Conservation (phyloP, 2,888 invertebrate genomes). For the Archips crataeganus region DNA sequence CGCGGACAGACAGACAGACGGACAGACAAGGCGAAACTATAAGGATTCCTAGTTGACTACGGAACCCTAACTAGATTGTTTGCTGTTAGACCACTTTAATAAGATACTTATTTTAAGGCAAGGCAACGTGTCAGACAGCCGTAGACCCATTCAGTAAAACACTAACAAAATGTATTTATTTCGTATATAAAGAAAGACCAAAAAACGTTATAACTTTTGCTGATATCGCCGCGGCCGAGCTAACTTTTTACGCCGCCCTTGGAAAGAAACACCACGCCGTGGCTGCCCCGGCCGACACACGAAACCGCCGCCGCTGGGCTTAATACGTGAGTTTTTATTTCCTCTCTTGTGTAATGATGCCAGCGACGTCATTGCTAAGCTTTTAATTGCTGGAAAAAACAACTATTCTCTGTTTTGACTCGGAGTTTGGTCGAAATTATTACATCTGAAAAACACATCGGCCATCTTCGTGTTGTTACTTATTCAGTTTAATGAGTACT, state of each 20-base stretch:
- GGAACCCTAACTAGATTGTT: too few species aligned
- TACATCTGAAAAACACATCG: neutral
- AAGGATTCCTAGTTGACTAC: too few species aligned
- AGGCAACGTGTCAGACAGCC: neutral
- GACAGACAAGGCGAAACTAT: too few species aligned
- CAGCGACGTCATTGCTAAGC: slow-evolving; percentile 8
- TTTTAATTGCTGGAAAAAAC: slow-evolving; percentile 17
- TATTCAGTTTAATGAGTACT: neutral
- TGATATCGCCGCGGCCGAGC: slow-evolving; percentile 7
- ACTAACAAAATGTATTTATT: neutral
- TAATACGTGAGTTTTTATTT: slow-evolving; percentile 22
- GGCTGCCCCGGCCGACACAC: slow-evolving; percentile 7
- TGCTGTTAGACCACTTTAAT: too few species aligned
- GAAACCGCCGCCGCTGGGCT: slow-evolving; percentile 17
- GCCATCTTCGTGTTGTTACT: neutral
- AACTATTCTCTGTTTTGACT: neutral
- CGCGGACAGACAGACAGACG: too few species aligned
- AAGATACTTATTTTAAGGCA: neutral
- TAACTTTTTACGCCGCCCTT: slow-evolving; percentile 11
- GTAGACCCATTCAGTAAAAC: neutral
- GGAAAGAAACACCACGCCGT: slow-evolving; percentile 3
- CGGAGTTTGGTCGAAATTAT: neutral
- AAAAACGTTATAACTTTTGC: slow-evolving; percentile 8
- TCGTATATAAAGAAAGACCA: neutral
- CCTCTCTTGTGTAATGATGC: slow-evolving; percentile 15